A percentile compares a stretch with the other conserved stretches of the same genome.
Evolutionary conservation across 30 jellyfish, hydroid and myxozoan genomes (phyloP).

Genomic region (Chrysaora quinquecirrha): DNA sequence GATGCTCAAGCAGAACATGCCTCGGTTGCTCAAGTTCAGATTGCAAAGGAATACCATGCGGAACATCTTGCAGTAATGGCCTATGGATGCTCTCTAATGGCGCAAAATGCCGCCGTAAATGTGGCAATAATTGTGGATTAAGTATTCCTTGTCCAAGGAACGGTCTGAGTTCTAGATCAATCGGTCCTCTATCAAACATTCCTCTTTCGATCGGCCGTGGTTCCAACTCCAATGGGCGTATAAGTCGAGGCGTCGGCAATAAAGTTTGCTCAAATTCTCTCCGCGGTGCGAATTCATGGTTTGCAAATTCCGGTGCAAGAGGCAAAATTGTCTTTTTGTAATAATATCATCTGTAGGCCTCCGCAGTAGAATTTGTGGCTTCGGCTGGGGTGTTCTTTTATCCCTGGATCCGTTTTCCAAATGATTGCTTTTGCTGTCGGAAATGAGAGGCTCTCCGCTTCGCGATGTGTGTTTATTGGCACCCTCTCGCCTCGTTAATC

Average conservation of each 20-base stretch:
- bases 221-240: slow-evolving; percentile 58
- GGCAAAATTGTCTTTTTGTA: slow-evolving; percentile 73
- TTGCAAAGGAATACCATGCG: slow-evolving; percentile 8
- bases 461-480: slow-evolving; percentile 46
- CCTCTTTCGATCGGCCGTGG: slow-evolving; percentile 54
- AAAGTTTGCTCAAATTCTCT: slow-evolving; percentile 50
- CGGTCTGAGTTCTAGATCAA: slow-evolving; percentile 62
- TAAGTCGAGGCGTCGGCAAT: slow-evolving; percentile 68
- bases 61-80: slow-evolving; percentile 29
- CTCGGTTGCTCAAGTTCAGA: slow-evolving; percentile 51
- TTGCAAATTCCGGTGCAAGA: slow-evolving; percentile 42
- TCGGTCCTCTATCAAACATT: slow-evolving; percentile 31
- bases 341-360: slow-evolving; percentile 29
- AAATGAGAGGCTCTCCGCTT: background rate
- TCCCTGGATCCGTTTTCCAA: slow-evolving; percentile 16
- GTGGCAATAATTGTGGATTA: slow-evolving; percentile 48
- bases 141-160: slow-evolving; percentile 54
- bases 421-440: background rate
- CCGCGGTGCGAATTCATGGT: slow-evolving; percentile 45
- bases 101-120: slow-evolving; percentile 23
- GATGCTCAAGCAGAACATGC: slow-evolving; percentile 52
- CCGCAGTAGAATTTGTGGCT: slow-evolving; percentile 38
- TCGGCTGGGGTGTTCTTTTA: slow-evolving; percentile 45
- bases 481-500: slow-evolving; percentile 57
- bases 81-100: slow-evolving; percentile 6